phyloP scores from a whole-genome alignment of 2,113 vertebrate genomes.

The Sprattus sprattus region DNA sequence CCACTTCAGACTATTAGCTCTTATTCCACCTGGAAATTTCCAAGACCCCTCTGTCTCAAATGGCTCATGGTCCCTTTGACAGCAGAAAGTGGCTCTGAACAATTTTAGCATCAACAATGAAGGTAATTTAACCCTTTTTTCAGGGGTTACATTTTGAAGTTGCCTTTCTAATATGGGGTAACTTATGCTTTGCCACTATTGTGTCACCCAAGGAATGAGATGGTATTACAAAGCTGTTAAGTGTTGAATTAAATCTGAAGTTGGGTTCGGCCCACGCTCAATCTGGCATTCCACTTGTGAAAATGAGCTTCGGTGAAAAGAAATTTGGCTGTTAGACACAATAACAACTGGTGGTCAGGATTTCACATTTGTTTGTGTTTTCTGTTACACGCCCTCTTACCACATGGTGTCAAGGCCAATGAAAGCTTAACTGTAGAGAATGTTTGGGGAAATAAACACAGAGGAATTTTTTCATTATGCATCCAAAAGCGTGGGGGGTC shows the following conservation, averaged over 20 bases:
- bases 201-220: not conserved
- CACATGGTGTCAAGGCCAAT: conserved; percentile 12
- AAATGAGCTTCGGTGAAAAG: not conserved
- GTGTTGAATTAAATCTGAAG: not conserved
- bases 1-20: not conserved
- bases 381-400: not conserved
- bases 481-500: not conserved
- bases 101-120: not conserved
- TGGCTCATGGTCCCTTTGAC: conserved; percentile 22
- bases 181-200: not conserved
- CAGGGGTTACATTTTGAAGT: conserved; percentile 12
- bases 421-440: conserved; percentile 11
- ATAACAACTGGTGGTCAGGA: conserved; percentile 21
- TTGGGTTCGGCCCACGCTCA: not conserved
- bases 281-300: not conserved
- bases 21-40: conserved; percentile 17
- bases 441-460: not conserved
- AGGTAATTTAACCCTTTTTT: conserved; percentile 20
- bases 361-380: conserved; percentile 23
- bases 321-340: conserved; percentile 4
- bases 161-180: not conserved
- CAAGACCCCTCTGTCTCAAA: conserved; percentile 12
- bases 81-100: not conserved
- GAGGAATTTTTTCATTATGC: not conserved
- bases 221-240: not conserved